A percentile compares a stretch with the other conserved stretches of the same genome.
phyloP scores from a whole-genome alignment of 2,113 vertebrate genomes.

The Etheostoma cragini region DNA sequence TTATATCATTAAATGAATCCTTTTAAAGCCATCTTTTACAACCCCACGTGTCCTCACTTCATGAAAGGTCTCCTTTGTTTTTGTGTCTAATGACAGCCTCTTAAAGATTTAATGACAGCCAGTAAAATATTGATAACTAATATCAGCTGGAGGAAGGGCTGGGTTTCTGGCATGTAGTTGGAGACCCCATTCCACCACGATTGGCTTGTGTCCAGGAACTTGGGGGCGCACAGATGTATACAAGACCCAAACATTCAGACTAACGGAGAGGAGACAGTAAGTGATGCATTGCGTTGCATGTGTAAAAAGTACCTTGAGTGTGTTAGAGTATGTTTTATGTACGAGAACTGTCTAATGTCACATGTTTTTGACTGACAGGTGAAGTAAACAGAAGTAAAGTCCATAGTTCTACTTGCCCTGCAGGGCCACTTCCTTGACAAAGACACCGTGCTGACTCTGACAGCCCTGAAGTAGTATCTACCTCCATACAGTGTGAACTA shows the following conservation, averaged over 20 bases:
- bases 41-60: slow-evolving; percentile 59
- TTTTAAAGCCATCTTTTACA: slow-evolving; percentile 76
- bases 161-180: slow-evolving; percentile 52
- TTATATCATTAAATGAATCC: slow-evolving; percentile 71
- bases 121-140: slow-evolving; percentile 81
- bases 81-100: slow-evolving; percentile 70
- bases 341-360: slow-evolving; percentile 23
- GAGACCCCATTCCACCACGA: slow-evolving; percentile 51
- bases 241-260: slow-evolving; percentile 15
- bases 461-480: slow-evolving; percentile 56
- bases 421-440: slow-evolving; percentile 66
- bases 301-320: background rate
- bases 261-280: slow-evolving; percentile 14
- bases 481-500: slow-evolving; percentile 42
- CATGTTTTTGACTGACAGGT: slow-evolving; percentile 47
- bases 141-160: slow-evolving; percentile 73
- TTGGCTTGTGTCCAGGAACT: slow-evolving; percentile 60
- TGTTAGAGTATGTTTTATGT: background rate
- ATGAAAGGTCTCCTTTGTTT: slow-evolving; percentile 78
- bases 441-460: slow-evolving; percentile 80
- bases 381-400: slow-evolving; percentile 56
- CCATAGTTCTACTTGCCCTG: slow-evolving; percentile 40
- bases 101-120: slow-evolving; percentile 75
- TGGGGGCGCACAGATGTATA: slow-evolving; percentile 53
- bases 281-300: background rate